Conservation (phyloP, 2,888 invertebrate species). For the Syrista parreyssii region DNA sequence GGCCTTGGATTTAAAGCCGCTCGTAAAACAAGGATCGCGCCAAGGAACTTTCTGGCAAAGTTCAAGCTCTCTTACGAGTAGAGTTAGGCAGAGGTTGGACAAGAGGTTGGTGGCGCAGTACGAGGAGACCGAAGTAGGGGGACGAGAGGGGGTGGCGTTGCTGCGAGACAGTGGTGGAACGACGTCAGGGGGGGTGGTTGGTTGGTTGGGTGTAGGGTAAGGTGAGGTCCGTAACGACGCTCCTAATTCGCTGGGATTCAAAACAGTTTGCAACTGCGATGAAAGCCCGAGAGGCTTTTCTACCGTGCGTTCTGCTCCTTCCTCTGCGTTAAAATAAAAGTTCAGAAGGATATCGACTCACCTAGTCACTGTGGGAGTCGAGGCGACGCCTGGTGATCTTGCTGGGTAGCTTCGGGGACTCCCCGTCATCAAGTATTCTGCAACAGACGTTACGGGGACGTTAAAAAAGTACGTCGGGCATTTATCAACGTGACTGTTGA, state of each 20-base stretch:
- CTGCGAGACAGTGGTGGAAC: neutral
- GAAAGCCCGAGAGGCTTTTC: slow-evolving; percentile 19
- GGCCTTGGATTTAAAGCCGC: slow-evolving; percentile 27
- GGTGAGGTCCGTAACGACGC: slow-evolving; percentile 21
- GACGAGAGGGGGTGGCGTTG: too few species aligned
- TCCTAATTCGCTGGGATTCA: slow-evolving; percentile 34
- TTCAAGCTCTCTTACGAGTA: slow-evolving; percentile 10
- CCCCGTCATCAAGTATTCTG: slow-evolving; percentile 65
- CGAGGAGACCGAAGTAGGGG: neutral
- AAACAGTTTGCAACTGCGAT: slow-evolving; percentile 30
- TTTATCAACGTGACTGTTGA: neutral
- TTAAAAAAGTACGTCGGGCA: neutral
- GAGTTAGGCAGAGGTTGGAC: neutral
- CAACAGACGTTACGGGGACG: slow-evolving; percentile 31
- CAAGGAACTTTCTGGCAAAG: slow-evolving; percentile 27
- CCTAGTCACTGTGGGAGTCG: slow-evolving; percentile 58
- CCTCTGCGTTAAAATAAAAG: slow-evolving; percentile 23
- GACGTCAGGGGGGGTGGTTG: neutral
- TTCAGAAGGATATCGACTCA: slow-evolving; percentile 34
- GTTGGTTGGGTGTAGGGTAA: neutral
- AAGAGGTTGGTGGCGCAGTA: neutral
- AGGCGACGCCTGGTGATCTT: slow-evolving; percentile 55
- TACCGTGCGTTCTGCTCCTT: neutral
- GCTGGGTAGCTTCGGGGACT: slow-evolving; percentile 62
- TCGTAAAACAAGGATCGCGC: slow-evolving; percentile 27